These are phyloP conservation scores for Prosapia bicincta DNA, from an alignment of 2,888 invertebrate genomes.

Conservation along the genomic window DNA sequence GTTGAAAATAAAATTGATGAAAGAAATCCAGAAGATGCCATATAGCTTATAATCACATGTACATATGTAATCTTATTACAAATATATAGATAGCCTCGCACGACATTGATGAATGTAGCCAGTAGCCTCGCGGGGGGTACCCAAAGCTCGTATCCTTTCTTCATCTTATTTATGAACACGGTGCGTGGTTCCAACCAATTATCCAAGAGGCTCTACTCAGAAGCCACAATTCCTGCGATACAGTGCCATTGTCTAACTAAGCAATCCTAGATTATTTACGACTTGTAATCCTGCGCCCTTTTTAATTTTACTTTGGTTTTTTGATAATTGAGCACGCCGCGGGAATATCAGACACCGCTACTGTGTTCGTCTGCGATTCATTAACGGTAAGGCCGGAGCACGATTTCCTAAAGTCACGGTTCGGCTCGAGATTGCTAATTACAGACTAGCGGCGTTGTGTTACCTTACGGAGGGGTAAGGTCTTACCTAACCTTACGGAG, in stretches of 20 bases:
- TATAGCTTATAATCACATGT: not conserved
- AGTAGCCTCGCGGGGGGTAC: not conserved
- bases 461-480: too few relatives aligned
- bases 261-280: not conserved
- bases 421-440: too few relatives aligned
- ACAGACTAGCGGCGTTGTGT: too few relatives aligned
- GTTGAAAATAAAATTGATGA: not conserved
- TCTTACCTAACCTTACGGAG: too few relatives aligned
- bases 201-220: not conserved
- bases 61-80: conserved; percentile 2
- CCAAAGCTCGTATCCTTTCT: not conserved
- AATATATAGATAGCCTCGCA: not conserved
- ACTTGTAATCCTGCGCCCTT: not conserved
- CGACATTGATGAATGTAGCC: not conserved
- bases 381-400: not conserved
- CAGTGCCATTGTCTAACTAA: not conserved
- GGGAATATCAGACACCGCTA: not conserved
- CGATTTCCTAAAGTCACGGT: not conserved
- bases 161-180: not conserved
- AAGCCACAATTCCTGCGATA: not conserved
- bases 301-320: not conserved
- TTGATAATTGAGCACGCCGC: not conserved
- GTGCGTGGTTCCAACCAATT: not conserved
- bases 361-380: not conserved
- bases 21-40: not conserved